Evolutionary conservation across 53 echinoderm and acorn worm genomes (phyloP).

Genomic region (Antedon mediterranea): DNA sequence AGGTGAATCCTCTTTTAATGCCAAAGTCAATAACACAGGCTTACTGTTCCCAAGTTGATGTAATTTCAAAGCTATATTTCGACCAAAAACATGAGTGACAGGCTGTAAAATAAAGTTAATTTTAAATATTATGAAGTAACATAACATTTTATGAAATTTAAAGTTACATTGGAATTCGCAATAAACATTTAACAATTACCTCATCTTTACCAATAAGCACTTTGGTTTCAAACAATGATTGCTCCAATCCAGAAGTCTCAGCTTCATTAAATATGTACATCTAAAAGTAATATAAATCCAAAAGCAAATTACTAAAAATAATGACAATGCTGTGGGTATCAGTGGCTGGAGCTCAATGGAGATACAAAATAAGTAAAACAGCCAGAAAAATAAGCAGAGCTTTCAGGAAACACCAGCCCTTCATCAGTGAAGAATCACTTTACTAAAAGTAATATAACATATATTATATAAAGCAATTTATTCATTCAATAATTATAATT

Average conservation of each 20-base stretch:
- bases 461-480: neutral
- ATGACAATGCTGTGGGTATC: too few relatives aligned
- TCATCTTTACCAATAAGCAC: conserved; percentile 80
- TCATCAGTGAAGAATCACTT: too few relatives aligned
- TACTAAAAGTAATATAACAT: too few relatives aligned
- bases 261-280: conserved; percentile 52
- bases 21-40: conserved; percentile 61
- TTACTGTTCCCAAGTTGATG: conserved; percentile 31
- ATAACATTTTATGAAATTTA: too few relatives aligned
- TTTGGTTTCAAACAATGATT: conserved; percentile 42
- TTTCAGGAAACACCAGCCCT: too few relatives aligned
- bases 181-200: conserved; percentile 9
- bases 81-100: conserved; percentile 59
- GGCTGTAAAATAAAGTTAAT: conserved; percentile 34
- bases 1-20: conserved; percentile 70
- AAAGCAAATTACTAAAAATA: too few relatives aligned
- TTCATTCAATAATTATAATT: neutral
- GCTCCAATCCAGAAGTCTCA: conserved; percentile 33
- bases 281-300: conserved; percentile 24
- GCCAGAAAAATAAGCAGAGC: too few relatives aligned
- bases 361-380: too few relatives aligned
- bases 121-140: too few relatives aligned
- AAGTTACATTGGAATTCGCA: neutral
- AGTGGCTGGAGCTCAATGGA: too few relatives aligned
- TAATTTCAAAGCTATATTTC: conserved; percentile 49